These are phyloP conservation scores for Pachypanchax playfairii DNA, from an alignment of 2,113 vertebrate species.

Conservation along the genomic window DNA sequence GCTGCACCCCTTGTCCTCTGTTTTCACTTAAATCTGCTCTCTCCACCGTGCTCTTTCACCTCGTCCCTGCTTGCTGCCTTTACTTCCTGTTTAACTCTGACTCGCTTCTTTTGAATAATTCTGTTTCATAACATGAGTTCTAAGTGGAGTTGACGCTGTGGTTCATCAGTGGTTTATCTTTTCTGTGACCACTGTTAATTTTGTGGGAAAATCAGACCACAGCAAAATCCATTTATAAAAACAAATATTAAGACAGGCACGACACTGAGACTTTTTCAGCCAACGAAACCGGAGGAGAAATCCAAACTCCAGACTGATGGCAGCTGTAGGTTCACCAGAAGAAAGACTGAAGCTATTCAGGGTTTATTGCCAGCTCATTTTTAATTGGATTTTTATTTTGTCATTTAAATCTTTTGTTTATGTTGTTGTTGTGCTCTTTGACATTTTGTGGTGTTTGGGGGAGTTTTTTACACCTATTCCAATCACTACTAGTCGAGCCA, in stretches of 20 bases:
- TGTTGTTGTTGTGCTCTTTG: not conserved
- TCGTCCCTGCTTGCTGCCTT: constrained; percentile 20
- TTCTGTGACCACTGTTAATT: constrained; percentile 50
- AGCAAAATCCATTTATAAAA: constrained; percentile 41
- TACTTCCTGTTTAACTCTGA: constrained; percentile 31
- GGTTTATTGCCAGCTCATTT: constrained; percentile 31
- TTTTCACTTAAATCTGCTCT: constrained; percentile 47
- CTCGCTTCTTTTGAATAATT: constrained; percentile 28
- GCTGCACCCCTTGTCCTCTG: constrained; percentile 34
- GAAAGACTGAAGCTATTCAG: constrained; percentile 26
- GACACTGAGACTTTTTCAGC: constrained; percentile 30
- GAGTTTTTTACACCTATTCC: too few species aligned
- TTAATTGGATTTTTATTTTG: not conserved
- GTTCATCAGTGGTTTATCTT: constrained; percentile 54
- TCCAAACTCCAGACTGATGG: constrained; percentile 25
- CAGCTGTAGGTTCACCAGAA: constrained; percentile 39
- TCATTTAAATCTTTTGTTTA: not conserved
- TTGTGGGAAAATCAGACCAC: constrained; percentile 46
- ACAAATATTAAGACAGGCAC: constrained; percentile 48
- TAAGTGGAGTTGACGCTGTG: constrained; percentile 49
- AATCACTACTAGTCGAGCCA: too few species aligned
- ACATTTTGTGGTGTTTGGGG: too few species aligned
- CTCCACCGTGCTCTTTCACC: constrained; percentile 20
- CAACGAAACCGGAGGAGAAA: constrained; percentile 42
- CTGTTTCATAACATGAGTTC: constrained; percentile 21